Base-by-base conservation (phyloP, 2,888 invertebrate species). In the Eulithis testata region DNA sequence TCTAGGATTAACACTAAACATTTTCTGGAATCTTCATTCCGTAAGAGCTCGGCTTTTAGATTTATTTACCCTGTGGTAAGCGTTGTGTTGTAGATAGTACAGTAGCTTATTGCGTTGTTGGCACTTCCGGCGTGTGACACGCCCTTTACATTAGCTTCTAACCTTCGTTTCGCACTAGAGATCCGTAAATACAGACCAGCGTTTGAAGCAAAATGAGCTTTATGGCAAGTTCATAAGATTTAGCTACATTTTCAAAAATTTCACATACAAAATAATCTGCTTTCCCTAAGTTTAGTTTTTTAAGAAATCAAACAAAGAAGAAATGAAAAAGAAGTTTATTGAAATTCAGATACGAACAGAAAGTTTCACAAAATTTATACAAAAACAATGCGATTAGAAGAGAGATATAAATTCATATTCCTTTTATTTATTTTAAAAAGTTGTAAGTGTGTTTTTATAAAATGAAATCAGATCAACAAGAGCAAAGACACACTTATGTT, bases 101-200 rank as follows among this genome's bases (percentile, higher is more conserved):
- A 67, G 67, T 63, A 37, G 37, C 44, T 60, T 66, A 56, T 60
- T 75, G 74, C 78, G 74, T 79, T 79, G 73, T 73, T 70, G 66
- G 71, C 70, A 71, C 74, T 76, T 81, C 81, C 82, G 81, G 74
- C 74, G 74, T 36, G 69, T 60, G 80, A 80, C 80, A 82, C 80
- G 82, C 81, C 82, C 81, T 77, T 72, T 78, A 76, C 80, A 82
- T 82, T 81, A 82, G 78, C 76, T 72, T 56, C 51, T 55, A 57
- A 65, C 56, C 66, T 62, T 47, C 47, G 44, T 27, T 55, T 31
- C 47, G 45, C 56, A 54, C 57, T 53, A 52, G 27, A 27, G n/a
- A 14, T 11, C 50, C 27, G 27, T 27, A 52, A 50, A 44, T 43
- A 58, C 51, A 59, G 27, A 43, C 40, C 7, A 11, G 31, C 9